phyloP scores from a whole-genome alignment of 2,888 invertebrate species.

The Anagyrus pseudococci region DNA sequence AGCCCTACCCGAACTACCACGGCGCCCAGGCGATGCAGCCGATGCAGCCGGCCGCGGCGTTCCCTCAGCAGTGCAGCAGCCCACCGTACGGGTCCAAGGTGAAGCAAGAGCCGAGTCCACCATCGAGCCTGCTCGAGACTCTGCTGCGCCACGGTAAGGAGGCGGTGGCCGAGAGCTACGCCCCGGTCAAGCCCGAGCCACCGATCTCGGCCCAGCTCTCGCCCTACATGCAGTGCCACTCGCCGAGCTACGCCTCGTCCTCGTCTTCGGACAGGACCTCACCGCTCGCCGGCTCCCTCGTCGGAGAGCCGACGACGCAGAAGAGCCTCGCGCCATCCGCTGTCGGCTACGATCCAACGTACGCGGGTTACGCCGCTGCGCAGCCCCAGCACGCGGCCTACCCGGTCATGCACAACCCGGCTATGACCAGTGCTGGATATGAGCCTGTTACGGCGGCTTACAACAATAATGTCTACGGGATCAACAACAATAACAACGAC shows the following conservation, averaged over 20 bases:
- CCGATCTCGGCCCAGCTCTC: conserved; percentile 7
- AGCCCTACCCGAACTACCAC: neutral
- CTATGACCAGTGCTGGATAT: neutral
- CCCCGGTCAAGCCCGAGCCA: conserved; percentile 4
- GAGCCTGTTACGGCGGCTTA: conserved; percentile 16
- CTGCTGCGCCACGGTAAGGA: conserved; percentile 50
- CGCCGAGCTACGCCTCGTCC: conserved; percentile 49
- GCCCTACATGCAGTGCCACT: conserved; percentile 38
- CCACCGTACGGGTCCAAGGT: conserved; percentile 26
- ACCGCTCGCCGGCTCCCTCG: conserved; percentile 41
- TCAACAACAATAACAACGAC: conserved; percentile 42
- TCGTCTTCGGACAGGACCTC: conserved; percentile 48
- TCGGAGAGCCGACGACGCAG: conserved; percentile 41
- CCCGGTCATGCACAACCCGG: neutral
- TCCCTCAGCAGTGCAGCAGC: conserved; percentile 20
- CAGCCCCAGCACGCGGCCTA: conserved; percentile 10
- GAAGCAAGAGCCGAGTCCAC: conserved; percentile 16
- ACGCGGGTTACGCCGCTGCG: conserved; percentile 7
- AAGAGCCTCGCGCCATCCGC: conserved; percentile 1
- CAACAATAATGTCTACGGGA: neutral
- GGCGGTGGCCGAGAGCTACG: conserved; percentile 43
- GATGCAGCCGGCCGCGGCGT: conserved; percentile 2
- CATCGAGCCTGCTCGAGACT: conserved; percentile 48
- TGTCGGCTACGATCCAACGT: conserved; percentile 9
- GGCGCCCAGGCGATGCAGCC: conserved; percentile 30